These are phyloP conservation scores for Eupithecia exiguata DNA, from an alignment of 2,888 invertebrate genomes.

Conservation along the genomic window DNA sequence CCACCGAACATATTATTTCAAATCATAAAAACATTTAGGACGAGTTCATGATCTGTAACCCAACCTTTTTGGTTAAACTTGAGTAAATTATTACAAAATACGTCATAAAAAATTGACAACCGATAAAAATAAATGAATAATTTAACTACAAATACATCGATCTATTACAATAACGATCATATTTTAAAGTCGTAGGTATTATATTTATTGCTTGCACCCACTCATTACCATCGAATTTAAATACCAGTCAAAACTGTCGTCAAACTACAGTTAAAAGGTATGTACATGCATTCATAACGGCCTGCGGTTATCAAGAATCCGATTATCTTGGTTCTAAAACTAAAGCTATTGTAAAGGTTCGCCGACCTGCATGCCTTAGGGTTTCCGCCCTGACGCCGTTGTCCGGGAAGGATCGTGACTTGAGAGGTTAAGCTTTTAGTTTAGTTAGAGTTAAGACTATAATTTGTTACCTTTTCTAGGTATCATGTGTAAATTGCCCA, in stretches of 20 bases:
- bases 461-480: not conserved
- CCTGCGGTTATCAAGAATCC: constrained; percentile 15
- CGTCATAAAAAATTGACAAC: not conserved
- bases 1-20: not conserved
- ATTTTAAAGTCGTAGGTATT: not conserved
- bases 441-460: not conserved
- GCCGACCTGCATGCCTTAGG: constrained; percentile 34
- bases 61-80: not conserved
- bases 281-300: constrained; percentile 10
- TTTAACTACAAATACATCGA: not conserved
- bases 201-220: not conserved
- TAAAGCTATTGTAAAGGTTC: constrained; percentile 37
- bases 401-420: constrained; percentile 43
- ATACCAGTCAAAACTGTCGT: constrained; percentile 7
- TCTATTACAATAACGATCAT: not conserved
- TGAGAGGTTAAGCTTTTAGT: constrained; percentile 14
- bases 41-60: constrained; percentile 5
- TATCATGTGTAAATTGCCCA: not conserved
- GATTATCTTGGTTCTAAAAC: constrained; percentile 13
- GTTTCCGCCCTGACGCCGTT: constrained; percentile 29
- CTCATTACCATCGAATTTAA: not conserved
- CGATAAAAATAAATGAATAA: not conserved
- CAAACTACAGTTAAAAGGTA: constrained; percentile 12
- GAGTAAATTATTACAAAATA: not conserved
- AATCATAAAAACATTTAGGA: not conserved